A percentile compares a stretch with the other conserved stretches of the same genome.
Conservation (phyloP, 2,797 vertebrate species). For the Anolis apletophallus region DNA sequence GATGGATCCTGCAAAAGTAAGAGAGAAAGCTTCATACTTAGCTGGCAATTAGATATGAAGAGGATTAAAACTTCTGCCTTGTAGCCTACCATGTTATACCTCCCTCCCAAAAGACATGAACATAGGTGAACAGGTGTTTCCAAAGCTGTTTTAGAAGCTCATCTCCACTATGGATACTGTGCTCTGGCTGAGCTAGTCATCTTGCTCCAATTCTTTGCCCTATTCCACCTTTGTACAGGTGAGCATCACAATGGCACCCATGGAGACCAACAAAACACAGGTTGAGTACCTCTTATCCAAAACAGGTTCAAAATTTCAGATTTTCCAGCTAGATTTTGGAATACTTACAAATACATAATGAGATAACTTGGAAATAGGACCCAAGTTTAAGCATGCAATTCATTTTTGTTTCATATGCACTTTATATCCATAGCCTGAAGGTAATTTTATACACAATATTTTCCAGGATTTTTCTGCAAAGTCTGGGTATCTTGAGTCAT, state of each 20-base stretch:
- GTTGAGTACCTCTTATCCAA: too few relatives aligned
- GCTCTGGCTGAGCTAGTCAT: not conserved
- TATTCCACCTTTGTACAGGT: rapidly evolving
- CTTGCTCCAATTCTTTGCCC: not conserved
- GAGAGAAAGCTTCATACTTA: not conserved
- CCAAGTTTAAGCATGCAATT: too few relatives aligned
- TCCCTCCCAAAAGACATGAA: too few relatives aligned
- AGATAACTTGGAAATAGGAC: too few relatives aligned
- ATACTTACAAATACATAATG: too few relatives aligned
- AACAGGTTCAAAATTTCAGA: too few relatives aligned
- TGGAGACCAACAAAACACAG: not conserved
- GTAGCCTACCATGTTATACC: not conserved
- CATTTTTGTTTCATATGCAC: too few relatives aligned
- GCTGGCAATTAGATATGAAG: not conserved
- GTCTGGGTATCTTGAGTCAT: too few relatives aligned
- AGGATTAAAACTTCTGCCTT: not conserved
- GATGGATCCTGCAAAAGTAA: not conserved
- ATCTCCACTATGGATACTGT: not conserved
- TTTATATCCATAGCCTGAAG: too few relatives aligned
- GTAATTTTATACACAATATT: too few relatives aligned
- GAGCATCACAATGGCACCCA: not conserved
- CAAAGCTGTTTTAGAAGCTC: not conserved
- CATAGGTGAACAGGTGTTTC: not conserved
- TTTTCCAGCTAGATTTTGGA: too few relatives aligned
- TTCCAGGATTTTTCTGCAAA: too few relatives aligned